phyloP scores from a whole-genome alignment of 2,797 vertebrate genomes.

The Borostomias antarcticus region DNA sequence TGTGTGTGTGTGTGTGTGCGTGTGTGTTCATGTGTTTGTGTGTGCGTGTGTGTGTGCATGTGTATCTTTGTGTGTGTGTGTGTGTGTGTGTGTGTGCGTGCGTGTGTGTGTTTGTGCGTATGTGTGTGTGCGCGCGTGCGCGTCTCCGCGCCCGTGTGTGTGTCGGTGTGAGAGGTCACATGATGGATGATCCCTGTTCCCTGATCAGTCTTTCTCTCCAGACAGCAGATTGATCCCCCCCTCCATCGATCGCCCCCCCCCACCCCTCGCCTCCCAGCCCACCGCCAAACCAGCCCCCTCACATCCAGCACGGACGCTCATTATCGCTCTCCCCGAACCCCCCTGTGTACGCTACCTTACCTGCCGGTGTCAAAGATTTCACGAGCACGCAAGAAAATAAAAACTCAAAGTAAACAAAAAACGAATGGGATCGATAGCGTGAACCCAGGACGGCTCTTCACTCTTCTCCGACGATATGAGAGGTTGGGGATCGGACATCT shows the following conservation, averaged over 20 bases:
- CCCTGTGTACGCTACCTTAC: neutral
- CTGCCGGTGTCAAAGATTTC: conserved; percentile 32
- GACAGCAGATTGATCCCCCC: conserved; percentile 49
- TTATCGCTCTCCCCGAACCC: neutral
- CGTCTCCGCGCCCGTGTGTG: neutral
- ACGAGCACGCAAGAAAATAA: conserved; percentile 47
- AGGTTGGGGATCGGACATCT: no score
- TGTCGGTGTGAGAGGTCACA: conserved; percentile 19
- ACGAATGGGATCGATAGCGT: no score
- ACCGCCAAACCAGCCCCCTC: neutral
- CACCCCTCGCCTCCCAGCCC: conserved; percentile 12
- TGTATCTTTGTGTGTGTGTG: conserved; percentile 1
- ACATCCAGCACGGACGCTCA: neutral
- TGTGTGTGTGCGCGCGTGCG: neutral
- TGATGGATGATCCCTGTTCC: conserved; percentile 46
- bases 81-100: conserved; percentile 15
- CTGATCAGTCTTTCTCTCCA: conserved; percentile 52
- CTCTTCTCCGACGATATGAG: no score
- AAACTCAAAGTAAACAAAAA: no score
- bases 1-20: conserved; percentile 12
- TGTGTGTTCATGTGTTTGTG: neutral
- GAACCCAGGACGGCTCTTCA: no score
- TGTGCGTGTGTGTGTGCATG: conserved; percentile 15
- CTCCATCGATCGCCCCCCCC: conserved; percentile 44
- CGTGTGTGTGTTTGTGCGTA: no score